Evolutionary conservation across 1,140 invertebrate genomes (phyloP).

Genomic region (Drosophila pruinosa): DNA sequence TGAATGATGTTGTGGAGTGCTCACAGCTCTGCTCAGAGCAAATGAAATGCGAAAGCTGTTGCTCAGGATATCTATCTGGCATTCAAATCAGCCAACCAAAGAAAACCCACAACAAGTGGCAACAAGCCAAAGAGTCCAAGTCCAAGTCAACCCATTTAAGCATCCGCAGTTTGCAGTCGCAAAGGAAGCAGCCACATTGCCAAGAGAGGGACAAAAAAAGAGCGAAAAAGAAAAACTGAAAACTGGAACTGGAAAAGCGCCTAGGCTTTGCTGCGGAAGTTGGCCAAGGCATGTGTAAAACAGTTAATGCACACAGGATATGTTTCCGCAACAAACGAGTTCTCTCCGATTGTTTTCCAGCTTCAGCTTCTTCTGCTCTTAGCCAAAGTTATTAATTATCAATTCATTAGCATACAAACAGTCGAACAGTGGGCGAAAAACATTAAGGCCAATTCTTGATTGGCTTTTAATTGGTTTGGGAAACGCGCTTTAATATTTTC

Average conservation of each 20-base stretch:
- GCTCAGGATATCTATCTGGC: slow-evolving; percentile 71
- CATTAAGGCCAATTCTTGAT: slow-evolving; percentile 56
- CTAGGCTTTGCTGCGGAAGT: slow-evolving; percentile 58
- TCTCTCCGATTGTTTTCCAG: slow-evolving; percentile 15
- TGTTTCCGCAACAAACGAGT: slow-evolving; percentile 71
- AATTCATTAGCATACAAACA: slow-evolving; percentile 56
- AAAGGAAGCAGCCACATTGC: slow-evolving; percentile 12
- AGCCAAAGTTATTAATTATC: slow-evolving; percentile 71
- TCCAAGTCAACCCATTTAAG: slow-evolving; percentile 64
- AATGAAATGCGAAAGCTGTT: slow-evolving; percentile 78
- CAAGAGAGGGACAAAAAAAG: slow-evolving; percentile 26
- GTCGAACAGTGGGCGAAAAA: slow-evolving; percentile 41
- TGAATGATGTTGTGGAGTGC: slow-evolving; percentile 58
- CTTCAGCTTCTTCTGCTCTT: slow-evolving; percentile 8
- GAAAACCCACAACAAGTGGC: slow-evolving; percentile 54
- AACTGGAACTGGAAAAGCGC: slow-evolving; percentile 56
- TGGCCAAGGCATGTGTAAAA: slow-evolving; percentile 73
- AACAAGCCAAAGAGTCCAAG: slow-evolving; percentile 18
- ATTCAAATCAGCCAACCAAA: slow-evolving; percentile 73
- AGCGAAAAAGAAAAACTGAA: slow-evolving; percentile 40
- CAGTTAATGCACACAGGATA: slow-evolving; percentile 80
- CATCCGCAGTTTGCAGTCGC: slow-evolving; percentile 48
- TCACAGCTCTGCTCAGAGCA: slow-evolving; percentile 7
- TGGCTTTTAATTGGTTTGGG: slow-evolving; percentile 72
- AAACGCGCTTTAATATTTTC: slow-evolving; percentile 75